Evolutionary conservation across 2,113 vertebrate genomes (phyloP).

Genomic region (Ciconia stormi): DNA sequence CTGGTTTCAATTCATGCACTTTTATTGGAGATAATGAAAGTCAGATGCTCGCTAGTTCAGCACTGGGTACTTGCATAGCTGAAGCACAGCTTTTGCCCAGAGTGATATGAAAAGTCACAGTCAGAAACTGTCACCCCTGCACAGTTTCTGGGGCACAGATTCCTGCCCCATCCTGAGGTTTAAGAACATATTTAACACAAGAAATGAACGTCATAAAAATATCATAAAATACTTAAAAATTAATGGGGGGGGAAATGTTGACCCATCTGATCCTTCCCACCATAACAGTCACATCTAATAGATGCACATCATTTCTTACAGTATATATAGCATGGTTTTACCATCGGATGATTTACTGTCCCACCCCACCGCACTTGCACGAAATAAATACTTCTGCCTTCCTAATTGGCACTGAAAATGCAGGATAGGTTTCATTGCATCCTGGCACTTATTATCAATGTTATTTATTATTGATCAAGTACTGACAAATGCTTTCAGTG

Average conservation of each 20-base stretch:
- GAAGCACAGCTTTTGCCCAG: not conserved
- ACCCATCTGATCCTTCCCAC: not conserved
- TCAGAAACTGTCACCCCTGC: not conserved
- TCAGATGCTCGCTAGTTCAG: not conserved
- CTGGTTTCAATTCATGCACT: constrained; percentile 44
- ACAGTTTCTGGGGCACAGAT: not conserved
- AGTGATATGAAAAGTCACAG: not conserved
- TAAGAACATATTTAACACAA: not conserved
- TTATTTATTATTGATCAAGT: constrained; percentile 44
- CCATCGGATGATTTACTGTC: not conserved
- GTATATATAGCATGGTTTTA: not conserved
- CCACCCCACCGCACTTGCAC: not conserved
- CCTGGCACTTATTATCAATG: not conserved
- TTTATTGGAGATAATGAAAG: constrained; percentile 29
- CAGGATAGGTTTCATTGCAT: not conserved
- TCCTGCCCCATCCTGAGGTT: not conserved
- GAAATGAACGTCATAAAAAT: not conserved
- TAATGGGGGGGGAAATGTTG: not conserved
- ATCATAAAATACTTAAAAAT: not conserved
- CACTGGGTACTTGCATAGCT: not conserved
- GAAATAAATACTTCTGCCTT: not conserved
- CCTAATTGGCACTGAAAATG: not conserved
- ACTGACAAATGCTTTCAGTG: constrained; percentile 3
- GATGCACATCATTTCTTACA: not conserved
- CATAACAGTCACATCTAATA: not conserved